Conservation (phyloP, 2,888 invertebrate genomes). For the Octonoba sinensis region DNA sequence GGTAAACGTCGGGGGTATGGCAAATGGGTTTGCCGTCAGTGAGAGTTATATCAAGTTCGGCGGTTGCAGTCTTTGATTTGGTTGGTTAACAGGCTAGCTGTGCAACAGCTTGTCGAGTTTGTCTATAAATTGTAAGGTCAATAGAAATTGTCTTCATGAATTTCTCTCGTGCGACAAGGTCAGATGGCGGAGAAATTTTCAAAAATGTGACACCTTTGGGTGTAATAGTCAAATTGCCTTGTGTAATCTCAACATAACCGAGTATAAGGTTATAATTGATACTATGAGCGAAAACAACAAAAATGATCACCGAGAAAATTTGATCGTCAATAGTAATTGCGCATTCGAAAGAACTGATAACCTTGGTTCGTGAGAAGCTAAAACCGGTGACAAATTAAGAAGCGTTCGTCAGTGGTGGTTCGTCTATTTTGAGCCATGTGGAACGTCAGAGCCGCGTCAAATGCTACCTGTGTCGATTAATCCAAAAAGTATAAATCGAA, state of each 20-base stretch:
- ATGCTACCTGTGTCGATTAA: background rate
- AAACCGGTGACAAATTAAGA: background rate
- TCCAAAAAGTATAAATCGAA: background rate
- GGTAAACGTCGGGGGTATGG: background rate
- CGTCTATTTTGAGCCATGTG: background rate
- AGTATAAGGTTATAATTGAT: background rate
- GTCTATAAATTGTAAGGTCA: background rate
- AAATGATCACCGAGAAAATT: background rate
- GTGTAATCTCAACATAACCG: background rate
- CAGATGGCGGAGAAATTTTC: background rate
- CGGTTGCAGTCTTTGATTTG: background rate
- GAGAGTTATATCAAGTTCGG: background rate
- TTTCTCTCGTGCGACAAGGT: background rate
- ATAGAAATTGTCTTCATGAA: background rate
- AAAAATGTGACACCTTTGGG: background rate
- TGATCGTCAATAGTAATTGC: background rate
- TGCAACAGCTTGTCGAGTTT: background rate
- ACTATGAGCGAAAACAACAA: background rate
- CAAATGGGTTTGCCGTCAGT: too few relatives aligned
- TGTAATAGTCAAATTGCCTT: background rate
- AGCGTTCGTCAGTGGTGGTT: background rate
- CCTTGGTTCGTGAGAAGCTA: background rate
- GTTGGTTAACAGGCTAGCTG: background rate
- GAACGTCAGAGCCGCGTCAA: background rate
- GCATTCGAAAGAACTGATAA: background rate